These are phyloP conservation scores for Hesperophylax magnus DNA, from an alignment of 1,140 invertebrate genomes.

Conservation along the genomic window DNA sequence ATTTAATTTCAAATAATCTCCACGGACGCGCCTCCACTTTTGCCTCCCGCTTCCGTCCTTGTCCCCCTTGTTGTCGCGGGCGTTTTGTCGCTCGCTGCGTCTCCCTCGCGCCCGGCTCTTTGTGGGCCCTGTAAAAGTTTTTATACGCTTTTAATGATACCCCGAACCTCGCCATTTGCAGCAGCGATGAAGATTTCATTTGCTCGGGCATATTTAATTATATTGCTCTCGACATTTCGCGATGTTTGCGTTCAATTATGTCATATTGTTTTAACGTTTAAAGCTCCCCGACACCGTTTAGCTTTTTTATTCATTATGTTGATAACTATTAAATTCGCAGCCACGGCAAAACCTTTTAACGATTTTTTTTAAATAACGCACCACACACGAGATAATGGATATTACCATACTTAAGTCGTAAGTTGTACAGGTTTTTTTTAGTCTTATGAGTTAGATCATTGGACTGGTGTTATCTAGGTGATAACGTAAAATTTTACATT, in stretches of 20 bases:
- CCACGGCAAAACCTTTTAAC: too few relatives aligned
- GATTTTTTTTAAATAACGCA: too few relatives aligned
- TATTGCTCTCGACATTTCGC: slow-evolving; percentile 37
- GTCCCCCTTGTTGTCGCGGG: background rate
- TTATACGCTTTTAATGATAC: slow-evolving; percentile 56
- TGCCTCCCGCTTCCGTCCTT: slow-evolving; percentile 13
- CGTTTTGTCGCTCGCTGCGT: slow-evolving; percentile 23
- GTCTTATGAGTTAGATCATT: too few relatives aligned
- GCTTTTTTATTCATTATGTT: too few relatives aligned
- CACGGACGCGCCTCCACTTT: slow-evolving; percentile 15
- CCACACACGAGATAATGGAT: too few relatives aligned
- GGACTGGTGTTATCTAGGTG: too few relatives aligned
- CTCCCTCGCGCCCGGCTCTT: slow-evolving; percentile 36
- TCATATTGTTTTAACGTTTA: slow-evolving; percentile 26
- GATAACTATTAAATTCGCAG: too few relatives aligned
- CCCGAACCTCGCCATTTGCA: slow-evolving; percentile 53
- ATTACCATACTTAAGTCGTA: too few relatives aligned
- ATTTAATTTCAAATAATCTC: slow-evolving; percentile 58
- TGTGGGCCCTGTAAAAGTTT: slow-evolving; percentile 51
- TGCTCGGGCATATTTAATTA: slow-evolving; percentile 57
- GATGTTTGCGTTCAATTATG: slow-evolving; percentile 35
- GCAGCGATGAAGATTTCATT: slow-evolving; percentile 53
- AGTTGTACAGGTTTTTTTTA: too few relatives aligned
- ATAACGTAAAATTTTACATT: too few relatives aligned
- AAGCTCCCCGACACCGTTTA: background rate